Conservation (phyloP, 2,888 invertebrate genomes). For the Nephrocerus scutellatus region DNA sequence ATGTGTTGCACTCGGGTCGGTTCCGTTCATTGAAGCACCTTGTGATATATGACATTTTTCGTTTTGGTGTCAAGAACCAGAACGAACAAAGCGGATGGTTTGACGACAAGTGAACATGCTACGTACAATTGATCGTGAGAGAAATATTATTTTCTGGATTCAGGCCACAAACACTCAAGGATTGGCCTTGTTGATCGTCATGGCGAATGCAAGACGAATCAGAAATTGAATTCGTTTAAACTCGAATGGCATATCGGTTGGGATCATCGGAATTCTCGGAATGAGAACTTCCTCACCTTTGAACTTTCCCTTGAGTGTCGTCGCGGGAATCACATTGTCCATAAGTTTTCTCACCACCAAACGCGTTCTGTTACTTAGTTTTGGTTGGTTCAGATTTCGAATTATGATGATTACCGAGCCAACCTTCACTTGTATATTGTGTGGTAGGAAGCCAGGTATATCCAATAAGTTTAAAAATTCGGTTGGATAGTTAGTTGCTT, state of each 20-base stretch:
- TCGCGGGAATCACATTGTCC: slow-evolving; percentile 28
- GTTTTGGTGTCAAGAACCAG: slow-evolving; percentile 5
- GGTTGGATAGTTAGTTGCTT: slow-evolving; percentile 5
- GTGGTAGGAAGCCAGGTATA: slow-evolving; percentile 16
- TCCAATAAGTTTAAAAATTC: slow-evolving; percentile 7
- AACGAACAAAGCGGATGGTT: slow-evolving; percentile 10
- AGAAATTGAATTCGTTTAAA: slow-evolving; percentile 36
- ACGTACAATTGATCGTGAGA: slow-evolving; percentile 5
- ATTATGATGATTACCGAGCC: slow-evolving; percentile 28
- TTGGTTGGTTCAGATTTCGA: slow-evolving; percentile 26
- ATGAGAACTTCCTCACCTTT: slow-evolving; percentile 27
- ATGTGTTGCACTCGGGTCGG: too few relatives aligned
- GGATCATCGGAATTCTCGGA: slow-evolving; percentile 25
- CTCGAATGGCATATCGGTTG: slow-evolving; percentile 31
- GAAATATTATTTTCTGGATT: slow-evolving; percentile 23
- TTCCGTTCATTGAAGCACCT: too few relatives aligned
- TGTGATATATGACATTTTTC: slow-evolving; percentile 4
- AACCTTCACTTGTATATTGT: slow-evolving; percentile 26
- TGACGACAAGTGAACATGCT: slow-evolving; percentile 6
- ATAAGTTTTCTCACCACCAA: slow-evolving; percentile 26
- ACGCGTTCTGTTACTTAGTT: slow-evolving; percentile 29
- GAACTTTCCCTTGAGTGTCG: slow-evolving; percentile 19
- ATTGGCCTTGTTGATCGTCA: too few relatives aligned
- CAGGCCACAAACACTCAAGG: slow-evolving; percentile 27
- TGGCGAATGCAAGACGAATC: slow-evolving; percentile 18